A percentile compares a stretch with the other conserved stretches of the same genome.
Conservation (phyloP, 2,113 vertebrate genomes). For the Phainopepla nitens region DNA sequence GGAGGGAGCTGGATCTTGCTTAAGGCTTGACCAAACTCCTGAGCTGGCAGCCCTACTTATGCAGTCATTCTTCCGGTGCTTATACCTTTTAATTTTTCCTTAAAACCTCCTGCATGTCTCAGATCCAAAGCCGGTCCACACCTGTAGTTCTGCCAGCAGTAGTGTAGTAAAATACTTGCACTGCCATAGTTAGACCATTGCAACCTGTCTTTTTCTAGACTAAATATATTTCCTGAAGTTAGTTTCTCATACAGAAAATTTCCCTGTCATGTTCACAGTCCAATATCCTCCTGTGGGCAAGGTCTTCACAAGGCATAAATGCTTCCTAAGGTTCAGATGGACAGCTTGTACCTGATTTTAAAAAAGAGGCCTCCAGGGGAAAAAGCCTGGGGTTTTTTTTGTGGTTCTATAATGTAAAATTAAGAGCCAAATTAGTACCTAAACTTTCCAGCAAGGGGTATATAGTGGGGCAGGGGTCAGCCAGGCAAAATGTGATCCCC, state of each 20-base stretch:
- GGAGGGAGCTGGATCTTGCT: neutral
- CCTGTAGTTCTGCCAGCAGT: neutral
- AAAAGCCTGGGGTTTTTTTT: neutral
- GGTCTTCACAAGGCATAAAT: neutral
- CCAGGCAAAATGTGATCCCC: neutral
- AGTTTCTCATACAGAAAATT: neutral
- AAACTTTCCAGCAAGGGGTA: neutral
- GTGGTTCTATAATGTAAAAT: neutral
- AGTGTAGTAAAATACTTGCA: neutral
- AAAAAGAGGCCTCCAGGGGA: neutral
- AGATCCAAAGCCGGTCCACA: neutral
- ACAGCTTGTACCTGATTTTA: neutral
- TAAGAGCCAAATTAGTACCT: neutral
- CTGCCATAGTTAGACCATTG: neutral
- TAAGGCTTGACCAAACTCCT: neutral
- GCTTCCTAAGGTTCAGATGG: neutral
- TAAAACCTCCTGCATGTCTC: neutral
- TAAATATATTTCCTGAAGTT: neutral
- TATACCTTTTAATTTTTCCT: neutral
- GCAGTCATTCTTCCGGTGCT: neutral
- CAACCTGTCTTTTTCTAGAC: neutral
- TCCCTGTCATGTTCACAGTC: neutral
- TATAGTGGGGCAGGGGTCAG: neutral
- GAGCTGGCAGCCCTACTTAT: neutral
- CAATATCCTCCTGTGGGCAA: neutral